Conservation (phyloP, 2,113 vertebrate species). For the Climacteris rufus region DNA sequence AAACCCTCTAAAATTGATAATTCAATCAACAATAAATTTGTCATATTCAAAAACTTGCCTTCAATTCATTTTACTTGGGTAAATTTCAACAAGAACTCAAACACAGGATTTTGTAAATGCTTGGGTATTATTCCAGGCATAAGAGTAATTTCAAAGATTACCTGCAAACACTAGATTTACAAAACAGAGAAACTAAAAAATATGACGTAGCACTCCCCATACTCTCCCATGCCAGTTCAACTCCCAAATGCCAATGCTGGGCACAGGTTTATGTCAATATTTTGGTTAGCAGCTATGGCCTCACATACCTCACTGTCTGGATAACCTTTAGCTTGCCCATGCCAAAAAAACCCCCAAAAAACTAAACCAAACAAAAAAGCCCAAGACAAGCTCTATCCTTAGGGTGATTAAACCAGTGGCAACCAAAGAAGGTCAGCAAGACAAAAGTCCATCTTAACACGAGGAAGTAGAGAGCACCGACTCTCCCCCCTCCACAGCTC, state of each 20-base stretch:
- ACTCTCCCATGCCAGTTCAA: not conserved
- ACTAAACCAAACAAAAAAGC: rapidly evolving
- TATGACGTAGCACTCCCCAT: rapidly evolving
- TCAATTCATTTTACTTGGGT: not conserved
- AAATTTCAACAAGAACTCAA: not conserved
- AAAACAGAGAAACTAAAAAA: not conserved
- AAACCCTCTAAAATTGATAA: not conserved
- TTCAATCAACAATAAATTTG: not conserved
- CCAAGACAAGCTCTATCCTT: too few species aligned
- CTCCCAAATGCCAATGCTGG: not conserved
- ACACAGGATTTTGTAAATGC: not conserved
- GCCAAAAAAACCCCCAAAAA: rapidly evolving
- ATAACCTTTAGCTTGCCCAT: not conserved
- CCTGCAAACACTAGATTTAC: not conserved
- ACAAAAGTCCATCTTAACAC: not conserved
- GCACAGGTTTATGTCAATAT: not conserved
- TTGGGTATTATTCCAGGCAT: not conserved
- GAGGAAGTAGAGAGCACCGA: not conserved
- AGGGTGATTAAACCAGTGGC: not conserved
- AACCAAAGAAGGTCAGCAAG: not conserved
- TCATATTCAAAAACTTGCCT: not conserved
- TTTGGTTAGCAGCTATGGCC: not conserved
- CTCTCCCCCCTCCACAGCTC: not conserved
- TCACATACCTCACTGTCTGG: not conserved
- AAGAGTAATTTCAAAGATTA: not conserved